Base-by-base conservation (phyloP, 2,113 vertebrate genomes). In the Ictidomys tridecemlineatus region DNA sequence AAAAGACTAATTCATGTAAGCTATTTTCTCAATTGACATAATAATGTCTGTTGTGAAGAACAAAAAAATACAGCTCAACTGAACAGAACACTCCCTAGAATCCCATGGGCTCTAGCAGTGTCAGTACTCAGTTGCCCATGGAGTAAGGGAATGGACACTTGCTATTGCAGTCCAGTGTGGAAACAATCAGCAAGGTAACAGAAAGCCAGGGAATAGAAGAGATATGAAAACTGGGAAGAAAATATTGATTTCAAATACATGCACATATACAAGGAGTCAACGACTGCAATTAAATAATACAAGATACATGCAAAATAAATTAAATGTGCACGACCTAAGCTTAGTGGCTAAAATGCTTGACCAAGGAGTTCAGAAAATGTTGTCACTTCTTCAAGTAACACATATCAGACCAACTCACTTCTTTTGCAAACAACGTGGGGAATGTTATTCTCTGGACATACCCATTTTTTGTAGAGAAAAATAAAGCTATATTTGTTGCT, bases 1-100 rank as follows among this genome's bases (percentile, higher is more conserved):
- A 83, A 85, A 94, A 93, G 53, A 95, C 58, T 77, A 88, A 97
- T 82, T 88, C 48, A 67, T 84, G 24, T 56, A 70, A 77, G 5
- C 42, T 85, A 1, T 93, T 82, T 89, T 73, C 10, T 51, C 53
- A 65, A 58, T 77, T 91, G n/a, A 61, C 10, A 88, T 69, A 82
- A 73, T 45, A 69, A 37, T 51, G 8, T 85, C 26, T 76, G 17
- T 22, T 77, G 7, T 45, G 13, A 95, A 88, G 53, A 67, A 56
- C 2, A 93, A 26, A 94, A 26, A 94, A 76, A 58, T n/a, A 16
- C 26, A 76, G 24, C 9, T 93, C 32, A 91, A 28, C 7, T 42
- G 22, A 88, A 67, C 9, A 70, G 45, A 91, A 42, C 0, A 32
- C 28, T 69, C 22, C 26, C 48, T 82, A 32, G 67, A 85, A 78